A percentile compares a stretch with the other conserved stretches of the same genome.
phyloP scores from a whole-genome alignment of 2,113 vertebrate species.

The Lagopus leucura region DNA sequence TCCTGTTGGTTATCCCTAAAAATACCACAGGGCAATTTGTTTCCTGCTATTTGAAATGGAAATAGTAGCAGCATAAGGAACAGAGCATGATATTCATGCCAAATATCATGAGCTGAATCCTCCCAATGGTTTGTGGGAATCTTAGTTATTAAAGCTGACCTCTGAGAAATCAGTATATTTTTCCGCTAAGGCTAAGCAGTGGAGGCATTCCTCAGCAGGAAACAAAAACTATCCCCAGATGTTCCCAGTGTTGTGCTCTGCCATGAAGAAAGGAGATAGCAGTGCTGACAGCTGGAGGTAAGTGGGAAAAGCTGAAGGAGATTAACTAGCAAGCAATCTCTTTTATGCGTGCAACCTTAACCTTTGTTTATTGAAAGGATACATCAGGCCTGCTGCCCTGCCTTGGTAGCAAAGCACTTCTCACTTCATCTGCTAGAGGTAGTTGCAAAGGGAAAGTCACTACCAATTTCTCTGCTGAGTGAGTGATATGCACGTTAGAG shows the following conservation, averaged over 20 bases:
- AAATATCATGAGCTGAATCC: constrained; percentile 50
- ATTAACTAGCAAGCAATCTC: neutral
- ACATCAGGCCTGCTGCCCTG: neutral
- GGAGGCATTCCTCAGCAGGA: neutral
- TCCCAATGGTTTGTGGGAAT: constrained; percentile 50
- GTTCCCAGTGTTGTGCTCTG: neutral
- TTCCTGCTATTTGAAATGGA: constrained; percentile 70
- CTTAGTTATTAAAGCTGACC: constrained; percentile 41
- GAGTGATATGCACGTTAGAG: neutral
- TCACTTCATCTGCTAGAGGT: neutral
- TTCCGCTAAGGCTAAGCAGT: neutral
- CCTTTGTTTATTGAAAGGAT: neutral
- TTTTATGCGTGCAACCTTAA: neutral
- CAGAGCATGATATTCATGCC: constrained; percentile 51
- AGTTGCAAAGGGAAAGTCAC: neutral
- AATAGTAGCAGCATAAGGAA: constrained; percentile 53
- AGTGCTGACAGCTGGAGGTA: neutral
- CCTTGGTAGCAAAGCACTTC: neutral
- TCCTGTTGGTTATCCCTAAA: neutral
- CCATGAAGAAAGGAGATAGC: neutral
- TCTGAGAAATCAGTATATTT: constrained; percentile 39
- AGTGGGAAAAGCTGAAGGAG: neutral
- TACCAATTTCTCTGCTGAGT: neutral
- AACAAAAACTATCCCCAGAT: neutral
- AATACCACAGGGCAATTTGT: constrained; percentile 45